Evolutionary conservation across 2,113 vertebrate genomes (phyloP).

Genomic region (Microcebus jonahi): DNA sequence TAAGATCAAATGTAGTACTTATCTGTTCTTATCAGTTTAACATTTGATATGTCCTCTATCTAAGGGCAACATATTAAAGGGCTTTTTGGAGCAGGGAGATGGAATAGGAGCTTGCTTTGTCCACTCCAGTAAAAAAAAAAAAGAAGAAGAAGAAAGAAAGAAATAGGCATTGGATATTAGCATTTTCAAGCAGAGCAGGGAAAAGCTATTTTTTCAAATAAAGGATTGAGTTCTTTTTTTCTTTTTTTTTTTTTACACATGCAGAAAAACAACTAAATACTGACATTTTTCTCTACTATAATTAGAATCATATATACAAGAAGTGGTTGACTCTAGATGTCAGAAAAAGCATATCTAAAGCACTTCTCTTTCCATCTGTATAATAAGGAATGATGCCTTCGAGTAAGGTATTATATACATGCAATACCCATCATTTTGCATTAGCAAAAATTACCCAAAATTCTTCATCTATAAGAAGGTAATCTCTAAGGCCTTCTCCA

Average conservation of each 20-base stretch:
- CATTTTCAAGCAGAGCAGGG: slow-evolving; percentile 35
- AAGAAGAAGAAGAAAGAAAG: background rate
- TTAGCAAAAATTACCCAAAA: slow-evolving; percentile 45
- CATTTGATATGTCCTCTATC: too few relatives aligned
- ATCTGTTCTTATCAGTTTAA: too few relatives aligned
- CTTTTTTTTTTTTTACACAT: slow-evolving; percentile 32
- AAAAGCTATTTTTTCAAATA: background rate
- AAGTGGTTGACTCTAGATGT: slow-evolving; percentile 28
- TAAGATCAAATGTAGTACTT: too few relatives aligned
- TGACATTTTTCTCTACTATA: slow-evolving; percentile 38
- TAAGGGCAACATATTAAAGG: too few relatives aligned
- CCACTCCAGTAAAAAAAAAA: too few relatives aligned
- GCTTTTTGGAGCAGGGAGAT: too few relatives aligned
- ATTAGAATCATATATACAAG: slow-evolving; percentile 43
- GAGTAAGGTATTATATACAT: background rate
- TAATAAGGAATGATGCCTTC: background rate
- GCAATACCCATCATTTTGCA: background rate
- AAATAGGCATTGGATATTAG: slow-evolving; percentile 13
- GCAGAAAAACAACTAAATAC: slow-evolving; percentile 34
- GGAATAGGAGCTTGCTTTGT: too few relatives aligned
- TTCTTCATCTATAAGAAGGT: slow-evolving; percentile 32
- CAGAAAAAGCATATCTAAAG: slow-evolving; percentile 39
- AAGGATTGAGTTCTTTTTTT: slow-evolving; percentile 50
- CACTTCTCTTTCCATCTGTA: background rate
- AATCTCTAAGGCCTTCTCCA: background rate